Conservation (phyloP, 2,888 invertebrate species). For the Pyrochroa serraticornis region DNA sequence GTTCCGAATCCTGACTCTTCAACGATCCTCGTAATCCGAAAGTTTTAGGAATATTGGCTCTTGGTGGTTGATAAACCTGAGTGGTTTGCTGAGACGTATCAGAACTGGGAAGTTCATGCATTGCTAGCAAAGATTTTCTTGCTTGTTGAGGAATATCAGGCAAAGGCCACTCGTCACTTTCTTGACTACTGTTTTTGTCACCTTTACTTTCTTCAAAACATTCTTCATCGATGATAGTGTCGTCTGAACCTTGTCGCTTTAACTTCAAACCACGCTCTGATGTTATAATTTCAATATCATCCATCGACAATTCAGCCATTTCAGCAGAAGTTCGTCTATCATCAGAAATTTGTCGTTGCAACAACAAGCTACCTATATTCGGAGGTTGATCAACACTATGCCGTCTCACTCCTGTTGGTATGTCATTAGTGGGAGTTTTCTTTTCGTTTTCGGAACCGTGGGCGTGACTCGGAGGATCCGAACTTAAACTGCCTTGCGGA, state of each 20-base stretch:
- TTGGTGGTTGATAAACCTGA: constrained; percentile 54
- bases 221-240: constrained; percentile 58
- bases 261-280: constrained; percentile 56
- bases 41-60: constrained; percentile 53
- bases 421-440: constrained; percentile 48
- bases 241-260: constrained; percentile 56
- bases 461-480: constrained; percentile 80
- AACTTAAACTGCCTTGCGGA: constrained; percentile 83
- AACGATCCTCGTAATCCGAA: constrained; percentile 55
- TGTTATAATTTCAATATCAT: constrained; percentile 60
- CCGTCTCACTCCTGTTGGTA: constrained; percentile 35
- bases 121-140: constrained; percentile 50
- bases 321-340: constrained; percentile 83
- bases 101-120: constrained; percentile 56
- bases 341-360: constrained; percentile 71
- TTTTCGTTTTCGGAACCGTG: constrained; percentile 62
- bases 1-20: constrained; percentile 71
- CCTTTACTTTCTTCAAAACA: constrained; percentile 47
- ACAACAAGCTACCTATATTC: constrained; percentile 48
- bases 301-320: constrained; percentile 84
- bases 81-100: constrained; percentile 57
- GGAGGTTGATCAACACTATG: constrained; percentile 47
- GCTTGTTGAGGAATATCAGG: constrained; percentile 68
- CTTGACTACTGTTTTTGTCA: constrained; percentile 65
- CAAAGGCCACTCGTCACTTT: constrained; percentile 78